A percentile compares a stretch with the other conserved stretches of the same genome.
phyloP scores from a whole-genome alignment of 35 echinoderm and acorn worm species.

The Ptychodera flava region DNA sequence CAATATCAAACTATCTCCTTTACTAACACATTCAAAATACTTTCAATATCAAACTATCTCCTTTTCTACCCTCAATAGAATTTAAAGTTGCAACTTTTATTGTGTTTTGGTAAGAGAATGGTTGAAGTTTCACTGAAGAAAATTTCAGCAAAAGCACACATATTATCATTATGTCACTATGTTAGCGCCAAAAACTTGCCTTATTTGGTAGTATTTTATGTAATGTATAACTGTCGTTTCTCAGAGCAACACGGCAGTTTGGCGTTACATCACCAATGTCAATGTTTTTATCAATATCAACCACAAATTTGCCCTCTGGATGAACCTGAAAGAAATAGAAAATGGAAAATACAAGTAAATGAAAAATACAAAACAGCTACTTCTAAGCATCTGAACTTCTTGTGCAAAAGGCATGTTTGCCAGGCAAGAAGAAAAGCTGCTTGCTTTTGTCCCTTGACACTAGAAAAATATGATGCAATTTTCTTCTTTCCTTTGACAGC shows the following conservation, averaged over 20 bases:
- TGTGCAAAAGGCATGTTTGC: too few relatives aligned
- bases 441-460: too few relatives aligned
- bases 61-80: too few relatives aligned
- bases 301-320: slow-evolving; percentile 99
- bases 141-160: too few relatives aligned
- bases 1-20: too few relatives aligned
- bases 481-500: too few relatives aligned
- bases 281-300: slow-evolving; percentile 96
- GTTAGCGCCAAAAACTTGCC: too few relatives aligned
- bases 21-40: too few relatives aligned
- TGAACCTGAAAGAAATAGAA: slow-evolving; percentile 66
- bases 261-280: slow-evolving; percentile 92
- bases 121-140: not conserved
- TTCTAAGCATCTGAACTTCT: not conserved
- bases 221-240: slow-evolving; percentile 96
- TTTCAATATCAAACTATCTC: too few relatives aligned
- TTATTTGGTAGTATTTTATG: slow-evolving; percentile 99
- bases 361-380: not conserved
- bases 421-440: too few relatives aligned
- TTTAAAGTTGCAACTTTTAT: not conserved
- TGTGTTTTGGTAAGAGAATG: not conserved
- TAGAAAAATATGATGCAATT: too few relatives aligned
- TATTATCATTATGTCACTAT: too few relatives aligned
- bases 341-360: not conserved
- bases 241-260: slow-evolving; percentile 92